Base-by-base conservation (phyloP, 2,113 vertebrate species). In the Gorsachius goisagi region DNA sequence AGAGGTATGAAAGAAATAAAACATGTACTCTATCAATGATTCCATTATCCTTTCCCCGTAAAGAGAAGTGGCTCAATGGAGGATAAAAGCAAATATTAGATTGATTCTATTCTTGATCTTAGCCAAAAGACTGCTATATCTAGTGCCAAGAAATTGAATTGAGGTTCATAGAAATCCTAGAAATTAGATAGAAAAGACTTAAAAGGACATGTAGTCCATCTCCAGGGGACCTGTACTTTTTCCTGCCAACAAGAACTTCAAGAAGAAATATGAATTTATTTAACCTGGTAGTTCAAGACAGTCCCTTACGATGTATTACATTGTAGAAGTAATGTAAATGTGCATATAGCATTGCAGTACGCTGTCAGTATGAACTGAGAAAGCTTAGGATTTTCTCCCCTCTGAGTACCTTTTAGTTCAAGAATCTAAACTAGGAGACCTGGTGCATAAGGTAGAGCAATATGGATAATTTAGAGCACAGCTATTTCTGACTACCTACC, bases 1-100 rank as follows among this genome's bases (percentile, higher is more conserved):
- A 6, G 62, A 87, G 53, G 85, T 94, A 81, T 66, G 56, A 79
- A 87, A 90, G 74, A 68, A 91, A 62, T 68, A 92, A 92, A 93
- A 77, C 1, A 9, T 17, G 19, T 72, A 81, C 66, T 94, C 56
- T 82, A 62, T 82, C 83, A 90, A 39, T 87, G 83, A 93, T 92
- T 91, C 74, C 84, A 89, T 92, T 92, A 94, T 89, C 78, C 52
- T 95, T 23, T 94, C 49, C 35, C 37, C 18, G 18, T 75, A 94
- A 96, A 90, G 58, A 88, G 80, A 95, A 81, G 59, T 73, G 32
- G 41, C 66, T 88, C 87, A 95, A n/a, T 55, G 63, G 26, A 94
- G 60, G 63, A 95, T 93, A 95, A 95, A 95, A 95, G 74, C 71
- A 91, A 95, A 76, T 94, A 94, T 80, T 85, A 83, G 67, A 96